Base-by-base conservation (phyloP, 2,113 vertebrate species). In the Brachyhypopomus occidentalis region DNA sequence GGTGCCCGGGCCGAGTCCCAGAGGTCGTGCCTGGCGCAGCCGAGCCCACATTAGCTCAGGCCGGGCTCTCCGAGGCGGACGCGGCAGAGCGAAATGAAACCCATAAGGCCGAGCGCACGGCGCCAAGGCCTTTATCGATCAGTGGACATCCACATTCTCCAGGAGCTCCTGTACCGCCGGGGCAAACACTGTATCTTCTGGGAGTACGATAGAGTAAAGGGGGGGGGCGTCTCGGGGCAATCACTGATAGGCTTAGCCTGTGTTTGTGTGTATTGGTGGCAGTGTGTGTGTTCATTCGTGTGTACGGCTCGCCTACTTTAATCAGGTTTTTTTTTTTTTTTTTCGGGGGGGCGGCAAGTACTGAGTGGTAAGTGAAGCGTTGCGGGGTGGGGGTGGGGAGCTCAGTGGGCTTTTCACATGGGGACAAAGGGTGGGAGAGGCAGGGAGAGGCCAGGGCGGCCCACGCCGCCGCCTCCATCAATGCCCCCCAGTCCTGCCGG, bases 11-110 rank as follows among this genome's bases (percentile, higher is more conserved):
- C 88, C 90, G 85, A 91, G 88, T 93, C 92, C 92, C 92, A 90
- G 88, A 92, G 92, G 93, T 89, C 84, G 92, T 93, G 92, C 92
- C 91, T 93, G 92, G 90, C 87, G 86, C 90, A 89, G 91, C 88
- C 80, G 87, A 91, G 89, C 89, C 89, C 89, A 90, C 90, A 94
- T 94, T 93, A 93, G 90, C 92, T 90, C 90, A 85, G 88, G 90
- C 92, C 88, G 91, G 91, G 86, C 91, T 90, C 85, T 85, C 91
- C 90, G 90, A 91, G 91, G 91, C 92, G 91, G 89, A 91, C 90
- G 91, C 90, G 90, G 78, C 92, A 92, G 91, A 92, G 92, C 87
- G 86, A 91, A 92, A 92, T 93, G 90, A 93, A 92, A 89, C 88
- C 87, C 92, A 91, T 87, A 90, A 92, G 91, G 90, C 90, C 87